Percentiles rank a stretch among this genome's conserved stretches.
Evolutionary conservation across 1,140 invertebrate species (phyloP).

Genomic region (Drosophila pachea): DNA sequence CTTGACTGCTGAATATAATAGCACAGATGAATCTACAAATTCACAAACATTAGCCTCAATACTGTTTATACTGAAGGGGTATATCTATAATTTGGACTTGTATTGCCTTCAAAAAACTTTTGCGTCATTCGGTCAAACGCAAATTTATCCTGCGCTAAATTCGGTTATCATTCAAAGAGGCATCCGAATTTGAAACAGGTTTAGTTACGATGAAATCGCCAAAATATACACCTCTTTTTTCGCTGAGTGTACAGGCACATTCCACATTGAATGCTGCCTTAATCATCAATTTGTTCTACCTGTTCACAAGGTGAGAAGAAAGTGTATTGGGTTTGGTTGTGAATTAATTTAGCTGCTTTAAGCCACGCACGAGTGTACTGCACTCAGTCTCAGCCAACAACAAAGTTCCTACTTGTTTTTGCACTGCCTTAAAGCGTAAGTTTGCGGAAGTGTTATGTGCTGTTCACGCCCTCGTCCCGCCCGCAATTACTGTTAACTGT

Average conservation of each 20-base stretch:
- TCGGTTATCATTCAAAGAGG: constrained; percentile 26
- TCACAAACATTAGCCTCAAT: too few species aligned
- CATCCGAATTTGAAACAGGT: constrained; percentile 59
- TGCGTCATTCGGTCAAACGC: constrained; percentile 29
- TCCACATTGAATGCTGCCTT: constrained; percentile 44
- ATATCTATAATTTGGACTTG: background rate
- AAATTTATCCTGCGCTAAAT: constrained; percentile 52
- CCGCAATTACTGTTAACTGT: constrained; percentile 43
- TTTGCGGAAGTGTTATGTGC: constrained; percentile 69
- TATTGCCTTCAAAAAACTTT: background rate
- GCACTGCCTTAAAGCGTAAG: constrained; percentile 59
- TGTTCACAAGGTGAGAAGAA: too few species aligned
- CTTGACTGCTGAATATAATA: too few species aligned
- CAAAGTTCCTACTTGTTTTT: background rate
- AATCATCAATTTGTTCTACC: constrained; percentile 39
- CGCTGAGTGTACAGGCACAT: constrained; percentile 2
- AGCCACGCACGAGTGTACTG: too few species aligned
- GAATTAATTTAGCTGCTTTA: too few species aligned
- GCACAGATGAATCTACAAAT: too few species aligned
- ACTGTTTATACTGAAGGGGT: too few species aligned
- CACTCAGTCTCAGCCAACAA: too few species aligned
- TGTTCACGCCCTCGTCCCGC: constrained; percentile 40
- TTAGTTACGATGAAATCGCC: constrained; percentile 30
- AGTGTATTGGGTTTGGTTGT: too few species aligned
- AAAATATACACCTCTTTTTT: constrained; percentile 43